These are phyloP conservation scores for Drepanosiphum platanoidis DNA, from an alignment of 2,888 invertebrate genomes.

Conservation along the genomic window DNA sequence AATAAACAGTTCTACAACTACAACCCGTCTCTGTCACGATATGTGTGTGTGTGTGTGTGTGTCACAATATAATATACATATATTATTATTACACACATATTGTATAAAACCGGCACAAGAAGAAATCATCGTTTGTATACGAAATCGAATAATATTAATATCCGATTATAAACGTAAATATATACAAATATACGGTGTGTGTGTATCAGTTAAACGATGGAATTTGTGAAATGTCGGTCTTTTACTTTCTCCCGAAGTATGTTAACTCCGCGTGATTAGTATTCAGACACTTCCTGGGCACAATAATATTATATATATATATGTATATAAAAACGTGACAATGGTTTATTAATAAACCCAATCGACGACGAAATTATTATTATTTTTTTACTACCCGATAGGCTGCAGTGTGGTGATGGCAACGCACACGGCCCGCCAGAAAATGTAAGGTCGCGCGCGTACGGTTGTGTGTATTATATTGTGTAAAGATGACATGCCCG, in stretches of 20 bases:
- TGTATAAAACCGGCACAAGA: neutral
- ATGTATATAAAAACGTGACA: constrained; percentile 16
- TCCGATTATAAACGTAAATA: constrained; percentile 8
- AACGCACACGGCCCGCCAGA: neutral
- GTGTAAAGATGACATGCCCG: constrained; percentile 50
- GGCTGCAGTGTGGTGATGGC: neutral
- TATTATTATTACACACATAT: neutral
- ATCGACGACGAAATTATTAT: constrained; percentile 43
- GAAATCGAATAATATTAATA: neutral
- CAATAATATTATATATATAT: constrained; percentile 19
- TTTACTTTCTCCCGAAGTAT: constrained; percentile 61
- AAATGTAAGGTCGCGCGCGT: constrained; percentile 27
- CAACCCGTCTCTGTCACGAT: neutral
- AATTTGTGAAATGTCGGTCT: constrained; percentile 58
- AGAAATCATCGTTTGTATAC: neutral
- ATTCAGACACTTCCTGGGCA: constrained; percentile 52
- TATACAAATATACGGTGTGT: neutral
- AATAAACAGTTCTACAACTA: neutral
- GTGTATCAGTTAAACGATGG: constrained; percentile 40
- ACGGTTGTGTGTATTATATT: neutral
- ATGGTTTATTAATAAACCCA: constrained; percentile 54
- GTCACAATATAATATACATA: neutral
- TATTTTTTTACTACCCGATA: neutral
- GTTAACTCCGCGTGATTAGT: constrained; percentile 52
- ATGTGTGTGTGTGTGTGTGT: neutral